These are phyloP conservation scores for Adrianichthys oophorus DNA, from an alignment of 2,797 vertebrate species.

Conservation along the genomic window DNA sequence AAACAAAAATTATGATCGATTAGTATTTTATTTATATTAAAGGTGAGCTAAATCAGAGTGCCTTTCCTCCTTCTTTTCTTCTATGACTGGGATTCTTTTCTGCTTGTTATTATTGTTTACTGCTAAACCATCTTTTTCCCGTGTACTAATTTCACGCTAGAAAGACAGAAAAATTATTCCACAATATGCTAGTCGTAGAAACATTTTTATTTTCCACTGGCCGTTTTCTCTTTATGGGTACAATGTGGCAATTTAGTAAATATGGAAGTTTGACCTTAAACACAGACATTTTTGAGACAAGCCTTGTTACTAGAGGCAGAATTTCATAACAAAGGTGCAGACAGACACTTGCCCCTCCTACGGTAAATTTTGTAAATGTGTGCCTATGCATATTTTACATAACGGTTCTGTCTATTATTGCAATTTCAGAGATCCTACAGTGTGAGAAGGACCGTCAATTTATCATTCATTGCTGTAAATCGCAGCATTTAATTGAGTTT, in stretches of 20 bases:
- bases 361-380: slow-evolving; percentile 68
- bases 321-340: slow-evolving; percentile 58
- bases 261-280: slow-evolving; percentile 64
- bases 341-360: slow-evolving; percentile 48
- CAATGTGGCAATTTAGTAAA: slow-evolving; percentile 51
- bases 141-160: slow-evolving; percentile 64
- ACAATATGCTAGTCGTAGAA: slow-evolving; percentile 41
- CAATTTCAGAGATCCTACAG: slow-evolving; percentile 65
- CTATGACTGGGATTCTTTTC: slow-evolving; percentile 6
- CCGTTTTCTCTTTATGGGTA: slow-evolving; percentile 18
- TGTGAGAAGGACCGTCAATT: slow-evolving; percentile 66
- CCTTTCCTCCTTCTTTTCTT: neutral
- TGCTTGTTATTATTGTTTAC: slow-evolving; percentile 64
- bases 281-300: slow-evolving; percentile 43
- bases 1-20: too few relatives aligned
- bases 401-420: slow-evolving; percentile 68
- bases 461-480: slow-evolving; percentile 76
- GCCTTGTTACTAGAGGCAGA: slow-evolving; percentile 61
- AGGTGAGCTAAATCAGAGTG: too few relatives aligned
- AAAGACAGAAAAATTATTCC: slow-evolving; percentile 59
- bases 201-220: slow-evolving; percentile 43
- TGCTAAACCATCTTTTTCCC: slow-evolving; percentile 48
- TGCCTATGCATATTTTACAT: slow-evolving; percentile 66
- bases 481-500: slow-evolving; percentile 75
- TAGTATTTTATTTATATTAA: too few relatives aligned